A percentile compares a stretch with the other conserved stretches of the same genome.
These are phyloP conservation scores for Pantherophis vulpinus DNA, from an alignment of 2,797 vertebrate genomes.

Conservation along the genomic window DNA sequence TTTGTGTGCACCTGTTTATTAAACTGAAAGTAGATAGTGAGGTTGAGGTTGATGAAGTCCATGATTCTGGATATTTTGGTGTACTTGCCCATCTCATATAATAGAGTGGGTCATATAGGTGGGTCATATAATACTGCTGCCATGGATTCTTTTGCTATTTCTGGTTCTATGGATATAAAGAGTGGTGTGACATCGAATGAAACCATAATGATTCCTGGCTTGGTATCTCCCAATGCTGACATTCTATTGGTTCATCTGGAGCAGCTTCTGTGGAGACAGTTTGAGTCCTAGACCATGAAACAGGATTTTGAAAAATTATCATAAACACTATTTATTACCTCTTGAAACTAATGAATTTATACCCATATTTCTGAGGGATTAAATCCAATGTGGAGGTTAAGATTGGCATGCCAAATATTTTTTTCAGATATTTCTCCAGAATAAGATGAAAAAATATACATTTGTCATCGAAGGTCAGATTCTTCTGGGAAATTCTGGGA, in stretches of 20 bases:
- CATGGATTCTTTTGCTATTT: background rate
- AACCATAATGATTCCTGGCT: background rate
- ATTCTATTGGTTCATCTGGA: background rate
- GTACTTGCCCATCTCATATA: background rate
- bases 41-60: background rate
- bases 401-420: background rate
- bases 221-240: background rate
- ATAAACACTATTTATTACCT: background rate
- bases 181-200: background rate
- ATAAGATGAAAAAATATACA: constrained; percentile 1
- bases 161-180: background rate
- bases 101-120: background rate
- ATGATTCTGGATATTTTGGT: background rate
- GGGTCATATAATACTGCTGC: background rate
- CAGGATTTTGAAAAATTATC: background rate
- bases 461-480: constrained; percentile 19
- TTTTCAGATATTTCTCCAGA: background rate
- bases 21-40: background rate
- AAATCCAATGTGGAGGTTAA: background rate
- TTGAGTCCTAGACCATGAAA: background rate
- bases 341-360: background rate
- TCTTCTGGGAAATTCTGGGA: background rate
- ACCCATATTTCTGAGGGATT: background rate
- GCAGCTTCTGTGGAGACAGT: background rate
- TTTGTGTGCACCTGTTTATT: background rate